These are phyloP conservation scores for Ennomos quercinarius DNA, from an alignment of 2,888 invertebrate species.

Conservation along the genomic window DNA sequence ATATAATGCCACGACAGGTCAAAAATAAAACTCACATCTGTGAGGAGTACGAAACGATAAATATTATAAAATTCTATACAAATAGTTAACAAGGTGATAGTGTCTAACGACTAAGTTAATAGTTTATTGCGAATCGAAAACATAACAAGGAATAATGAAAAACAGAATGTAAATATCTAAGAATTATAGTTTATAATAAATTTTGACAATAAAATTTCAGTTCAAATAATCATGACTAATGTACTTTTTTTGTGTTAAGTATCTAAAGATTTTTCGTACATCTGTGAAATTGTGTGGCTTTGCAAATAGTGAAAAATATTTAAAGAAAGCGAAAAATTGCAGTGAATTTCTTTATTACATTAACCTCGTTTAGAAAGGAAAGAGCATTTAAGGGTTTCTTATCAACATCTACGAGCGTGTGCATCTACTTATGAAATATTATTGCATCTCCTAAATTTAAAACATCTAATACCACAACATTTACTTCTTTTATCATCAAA, in stretches of 20 bases:
- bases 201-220: too few species aligned
- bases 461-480: constrained; percentile 68
- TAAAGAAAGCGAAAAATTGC: constrained; percentile 14
- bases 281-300: not conserved
- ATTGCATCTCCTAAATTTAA: constrained; percentile 76
- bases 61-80: constrained; percentile 81
- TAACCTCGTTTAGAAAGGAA: constrained; percentile 37
- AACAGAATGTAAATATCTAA: not conserved
- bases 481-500: constrained; percentile 50
- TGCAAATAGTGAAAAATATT: constrained; percentile 10
- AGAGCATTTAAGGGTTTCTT: constrained; percentile 44
- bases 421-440: constrained; percentile 82
- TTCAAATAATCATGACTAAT: too few species aligned
- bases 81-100: constrained; percentile 82
- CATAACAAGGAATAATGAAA: constrained; percentile 1
- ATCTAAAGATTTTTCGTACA: too few species aligned
- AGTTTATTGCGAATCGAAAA: constrained; percentile 23
- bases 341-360: constrained; percentile 11
- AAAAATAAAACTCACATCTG: constrained; percentile 77
- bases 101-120: constrained; percentile 52
- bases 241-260: too few species aligned
- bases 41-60: constrained; percentile 78
- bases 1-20: constrained; percentile 83
- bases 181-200: too few species aligned
- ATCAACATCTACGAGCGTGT: constrained; percentile 63